A percentile compares a stretch with the other conserved stretches of the same genome.
Conservation (phyloP, 2,797 vertebrate species). For the Microchirus variegatus region DNA sequence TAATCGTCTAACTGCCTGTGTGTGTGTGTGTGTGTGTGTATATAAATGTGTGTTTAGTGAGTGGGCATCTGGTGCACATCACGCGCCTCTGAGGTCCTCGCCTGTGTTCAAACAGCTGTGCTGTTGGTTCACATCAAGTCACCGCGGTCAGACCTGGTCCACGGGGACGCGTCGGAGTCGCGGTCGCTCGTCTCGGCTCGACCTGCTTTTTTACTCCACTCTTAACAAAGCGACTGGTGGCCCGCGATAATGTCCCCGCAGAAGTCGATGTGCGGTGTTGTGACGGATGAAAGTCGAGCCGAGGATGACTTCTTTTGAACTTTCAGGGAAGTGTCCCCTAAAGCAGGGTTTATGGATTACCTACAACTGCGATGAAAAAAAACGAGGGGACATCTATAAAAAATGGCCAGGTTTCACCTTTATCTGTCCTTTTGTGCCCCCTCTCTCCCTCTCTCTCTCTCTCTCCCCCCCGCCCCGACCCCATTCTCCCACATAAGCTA, state of each 20-base stretch:
- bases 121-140: conserved; percentile 68
- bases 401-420: conserved; percentile 66
- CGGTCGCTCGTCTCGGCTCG: not conserved
- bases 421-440: conserved; percentile 56
- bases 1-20: not conserved
- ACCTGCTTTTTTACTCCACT: conserved; percentile 17
- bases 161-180: not conserved
- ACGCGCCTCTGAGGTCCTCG: conserved; percentile 34
- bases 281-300: conserved; percentile 34
- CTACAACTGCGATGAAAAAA: conserved; percentile 14
- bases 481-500: conserved; percentile 66
- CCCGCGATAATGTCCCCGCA: not conserved
- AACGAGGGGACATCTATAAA: conserved; percentile 29
- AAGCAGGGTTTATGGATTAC: conserved; percentile 51
- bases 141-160: conserved; percentile 41
- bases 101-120: conserved; percentile 60
- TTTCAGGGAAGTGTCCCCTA: conserved; percentile 21
- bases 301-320: conserved; percentile 16
- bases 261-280: conserved; percentile 26
- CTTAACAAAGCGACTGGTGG: too few relatives aligned
- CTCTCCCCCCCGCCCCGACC: conserved; percentile 15
- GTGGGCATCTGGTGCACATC: conserved; percentile 30
- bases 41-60: not conserved
- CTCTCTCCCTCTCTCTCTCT: not conserved
- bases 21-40: conserved; percentile 5